These are phyloP conservation scores for Gortyna flavago DNA, from an alignment of 2,888 invertebrate genomes.

Conservation along the genomic window DNA sequence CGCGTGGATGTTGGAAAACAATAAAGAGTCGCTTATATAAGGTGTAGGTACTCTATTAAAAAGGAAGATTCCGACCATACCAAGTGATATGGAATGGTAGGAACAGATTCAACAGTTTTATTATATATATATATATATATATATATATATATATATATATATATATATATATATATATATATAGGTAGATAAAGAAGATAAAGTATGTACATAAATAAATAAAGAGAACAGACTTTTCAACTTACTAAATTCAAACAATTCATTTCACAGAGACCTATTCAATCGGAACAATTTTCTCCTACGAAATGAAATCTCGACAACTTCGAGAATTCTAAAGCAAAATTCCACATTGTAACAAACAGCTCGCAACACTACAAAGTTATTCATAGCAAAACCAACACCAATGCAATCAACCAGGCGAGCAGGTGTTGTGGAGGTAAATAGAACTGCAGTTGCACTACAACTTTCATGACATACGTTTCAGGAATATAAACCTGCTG, in stretches of 20 bases:
- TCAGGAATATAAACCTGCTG: constrained; percentile 27
- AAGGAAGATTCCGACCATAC: background rate
- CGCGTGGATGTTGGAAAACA: background rate
- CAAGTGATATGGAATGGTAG: background rate
- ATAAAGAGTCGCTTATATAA: background rate
- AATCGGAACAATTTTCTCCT: constrained; percentile 12
- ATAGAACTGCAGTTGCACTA: constrained; percentile 23
- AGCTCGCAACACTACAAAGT: constrained; percentile 25
- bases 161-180: too few species aligned
- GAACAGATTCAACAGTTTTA: background rate
- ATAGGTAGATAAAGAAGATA: background rate
- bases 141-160: too few species aligned
- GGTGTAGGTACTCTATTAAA: background rate
- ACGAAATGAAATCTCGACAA: background rate
- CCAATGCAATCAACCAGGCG: constrained; percentile 26
- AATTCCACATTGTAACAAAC: constrained; percentile 19
- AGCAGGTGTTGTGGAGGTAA: constrained; percentile 38
- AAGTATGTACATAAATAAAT: background rate
- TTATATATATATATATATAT: too few species aligned
- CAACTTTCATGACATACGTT: constrained; percentile 36
- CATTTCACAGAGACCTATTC: background rate
- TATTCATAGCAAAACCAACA: constrained; percentile 44
- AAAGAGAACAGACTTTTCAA: background rate
- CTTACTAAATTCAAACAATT: background rate
- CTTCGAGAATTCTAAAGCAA: constrained; percentile 23